Percentiles rank a stretch among this genome's conserved stretches.
phyloP scores from a whole-genome alignment of 2,888 invertebrate genomes.

The Glyphotaelius pellucidus region DNA sequence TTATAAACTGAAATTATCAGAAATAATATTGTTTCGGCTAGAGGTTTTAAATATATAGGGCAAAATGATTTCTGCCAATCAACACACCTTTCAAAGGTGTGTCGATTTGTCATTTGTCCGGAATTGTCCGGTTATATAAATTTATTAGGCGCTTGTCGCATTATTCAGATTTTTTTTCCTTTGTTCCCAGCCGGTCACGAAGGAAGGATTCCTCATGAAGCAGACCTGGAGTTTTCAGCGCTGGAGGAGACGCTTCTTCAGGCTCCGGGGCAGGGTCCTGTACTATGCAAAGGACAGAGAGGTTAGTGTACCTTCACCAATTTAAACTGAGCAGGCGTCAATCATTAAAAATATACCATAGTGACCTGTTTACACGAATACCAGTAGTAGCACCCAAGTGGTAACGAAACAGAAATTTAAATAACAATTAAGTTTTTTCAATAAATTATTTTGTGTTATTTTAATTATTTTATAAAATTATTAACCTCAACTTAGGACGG shows the following conservation, averaged over 20 bases:
- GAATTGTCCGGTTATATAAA: neutral
- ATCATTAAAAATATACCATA: neutral
- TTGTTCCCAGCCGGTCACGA: constrained; percentile 71
- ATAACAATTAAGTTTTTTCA: no score
- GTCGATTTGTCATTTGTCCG: no score
- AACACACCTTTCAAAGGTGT: no score
- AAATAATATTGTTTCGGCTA: no score
- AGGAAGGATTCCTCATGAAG: constrained; percentile 92
- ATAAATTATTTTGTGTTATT: no score
- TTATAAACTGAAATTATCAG: no score
- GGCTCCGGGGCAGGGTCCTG: constrained; percentile 87
- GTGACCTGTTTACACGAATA: neutral
- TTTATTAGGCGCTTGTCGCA: neutral
- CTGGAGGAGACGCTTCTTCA: constrained; percentile 91
- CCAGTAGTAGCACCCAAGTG: no score
- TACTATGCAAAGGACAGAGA: constrained; percentile 93
- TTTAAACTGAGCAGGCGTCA: neutral
- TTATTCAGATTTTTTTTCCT: neutral
- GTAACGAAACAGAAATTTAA: no score
- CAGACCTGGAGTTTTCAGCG: constrained; percentile 91
- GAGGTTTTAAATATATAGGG: no score
- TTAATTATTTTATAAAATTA: no score
- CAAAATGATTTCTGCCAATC: no score
- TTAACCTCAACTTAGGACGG: no score
- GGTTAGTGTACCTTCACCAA: constrained; percentile 75